Percentiles rank a stretch among this genome's conserved stretches.
phyloP scores from a whole-genome alignment of 2,888 invertebrate genomes.

The Ametastegia equiseti region DNA sequence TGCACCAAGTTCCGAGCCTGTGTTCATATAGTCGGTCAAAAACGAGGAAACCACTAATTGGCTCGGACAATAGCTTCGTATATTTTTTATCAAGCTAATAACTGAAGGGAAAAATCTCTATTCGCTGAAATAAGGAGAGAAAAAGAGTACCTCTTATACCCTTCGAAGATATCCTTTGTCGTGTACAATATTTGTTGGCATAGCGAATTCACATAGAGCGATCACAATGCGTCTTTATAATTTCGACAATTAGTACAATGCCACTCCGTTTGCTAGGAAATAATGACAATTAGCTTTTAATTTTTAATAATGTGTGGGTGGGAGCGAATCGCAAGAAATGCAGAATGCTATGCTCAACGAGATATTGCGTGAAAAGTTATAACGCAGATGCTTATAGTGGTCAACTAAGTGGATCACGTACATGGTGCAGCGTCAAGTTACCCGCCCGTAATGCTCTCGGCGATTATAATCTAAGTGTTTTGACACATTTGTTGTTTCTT shows the following conservation, averaged over 20 bases:
- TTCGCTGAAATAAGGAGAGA: too few relatives aligned
- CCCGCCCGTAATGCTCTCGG: background rate
- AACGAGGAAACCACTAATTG: conserved; percentile 31
- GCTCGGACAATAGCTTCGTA: conserved; percentile 3
- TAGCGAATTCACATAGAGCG: background rate
- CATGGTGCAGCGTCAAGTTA: background rate
- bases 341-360: conserved; percentile 3
- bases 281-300: conserved; percentile 3
- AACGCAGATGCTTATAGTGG: conserved; percentile 8
- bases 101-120: too few relatives aligned
- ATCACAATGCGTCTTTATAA: background rate
- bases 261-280: background rate
- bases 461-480: background rate
- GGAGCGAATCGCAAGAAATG: background rate
- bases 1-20: background rate
- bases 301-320: background rate
- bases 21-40: conserved; percentile 23
- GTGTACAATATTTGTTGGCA: too few relatives aligned
- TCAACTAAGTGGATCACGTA: background rate
- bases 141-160: too few relatives aligned
- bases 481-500: background rate
- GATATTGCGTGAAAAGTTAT: background rate
- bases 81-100: background rate
- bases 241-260: too few relatives aligned
- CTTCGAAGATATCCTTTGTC: too few relatives aligned